phyloP scores from a whole-genome alignment of 2,113 vertebrate species.

The Mastomys natalensis region DNA sequence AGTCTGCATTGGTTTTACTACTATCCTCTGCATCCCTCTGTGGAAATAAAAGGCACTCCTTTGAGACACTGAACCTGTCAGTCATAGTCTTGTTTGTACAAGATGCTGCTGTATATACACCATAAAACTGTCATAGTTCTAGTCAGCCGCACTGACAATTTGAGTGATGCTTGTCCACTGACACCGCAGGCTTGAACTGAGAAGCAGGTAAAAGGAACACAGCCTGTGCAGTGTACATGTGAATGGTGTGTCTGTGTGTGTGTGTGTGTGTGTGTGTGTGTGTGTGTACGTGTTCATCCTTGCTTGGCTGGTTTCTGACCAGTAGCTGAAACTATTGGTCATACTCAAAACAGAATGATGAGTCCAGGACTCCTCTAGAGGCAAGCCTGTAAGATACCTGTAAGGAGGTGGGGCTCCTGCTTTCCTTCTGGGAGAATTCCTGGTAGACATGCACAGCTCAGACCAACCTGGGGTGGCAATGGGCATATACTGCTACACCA shows the following conservation, averaged over 20 bases:
- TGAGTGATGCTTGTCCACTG: neutral
- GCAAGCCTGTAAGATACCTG: neutral
- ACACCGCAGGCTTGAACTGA: neutral
- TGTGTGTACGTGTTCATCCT: neutral
- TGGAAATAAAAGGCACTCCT: neutral
- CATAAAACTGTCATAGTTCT: neutral
- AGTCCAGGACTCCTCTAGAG: neutral
- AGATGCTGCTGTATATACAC: neutral
- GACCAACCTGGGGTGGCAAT: neutral
- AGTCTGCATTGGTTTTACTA: neutral
- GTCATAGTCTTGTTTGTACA: neutral
- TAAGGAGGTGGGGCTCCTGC: neutral
- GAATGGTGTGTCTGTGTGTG: neutral
- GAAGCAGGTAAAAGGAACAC: neutral
- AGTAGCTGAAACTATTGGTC: neutral
- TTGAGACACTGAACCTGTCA: neutral
- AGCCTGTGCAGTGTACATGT: neutral
- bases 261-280: neutral
- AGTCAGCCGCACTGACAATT: neutral
- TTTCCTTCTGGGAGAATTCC: neutral
- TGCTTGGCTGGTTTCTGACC: conserved; percentile 19
- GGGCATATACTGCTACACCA: neutral
- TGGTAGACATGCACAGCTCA: neutral
- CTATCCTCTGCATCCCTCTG: neutral
- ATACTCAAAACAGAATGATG: neutral